Evolutionary conservation across 2,113 vertebrate species (phyloP), one percentile per base, ranked within the genome.

Genomic region (Nibea coibor): DNA sequence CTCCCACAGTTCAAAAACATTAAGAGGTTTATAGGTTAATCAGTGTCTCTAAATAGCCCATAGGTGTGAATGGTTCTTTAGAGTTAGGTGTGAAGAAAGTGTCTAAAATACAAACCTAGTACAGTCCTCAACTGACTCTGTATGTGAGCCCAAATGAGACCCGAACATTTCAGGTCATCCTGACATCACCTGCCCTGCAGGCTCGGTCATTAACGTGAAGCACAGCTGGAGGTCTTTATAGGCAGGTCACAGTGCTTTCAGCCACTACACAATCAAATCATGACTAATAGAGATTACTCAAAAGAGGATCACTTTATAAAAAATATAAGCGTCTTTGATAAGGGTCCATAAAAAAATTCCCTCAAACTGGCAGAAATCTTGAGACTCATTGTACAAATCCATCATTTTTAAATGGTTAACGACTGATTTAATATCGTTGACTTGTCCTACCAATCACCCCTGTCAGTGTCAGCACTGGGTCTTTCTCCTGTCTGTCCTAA

Each of bases 401-500:
- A 75, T 70, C 56, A 74, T 69, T 48, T 69, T 35, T 39, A 75
- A 84, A 69, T 19, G 59, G 22, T 61, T 26, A 54, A 81, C 14
- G 50, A 42, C 12, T 26, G 56, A 47, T 75, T 80, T 20, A 63
- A 79, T 57, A 48, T 35, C 3, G 22, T 0, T 48, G 39, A 58
- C 51, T 64, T 5, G 0, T n/a, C 51, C 59, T 9, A 67, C 65
- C 73, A 54, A 5, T 64, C 54, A 2, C 31, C 57, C 35, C 68
- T 51, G 67, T 50, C 81, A 57, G 66, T 67, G 73, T 45, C 79
- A 78, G 78, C 66, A 63, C 66, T 35, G 62, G 58, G 54, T 59
- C 81, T 84, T 51, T 69, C 78, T 78, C 65, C 63, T n/a, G 62
- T 81, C 81, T 83, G 82, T 79, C 78, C 70, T 71, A 50, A 72